Evolutionary conservation across 2,888 invertebrate genomes (phyloP), one percentile per base, ranked within the genome.

Genomic region (Syrphus vitripennis): DNA sequence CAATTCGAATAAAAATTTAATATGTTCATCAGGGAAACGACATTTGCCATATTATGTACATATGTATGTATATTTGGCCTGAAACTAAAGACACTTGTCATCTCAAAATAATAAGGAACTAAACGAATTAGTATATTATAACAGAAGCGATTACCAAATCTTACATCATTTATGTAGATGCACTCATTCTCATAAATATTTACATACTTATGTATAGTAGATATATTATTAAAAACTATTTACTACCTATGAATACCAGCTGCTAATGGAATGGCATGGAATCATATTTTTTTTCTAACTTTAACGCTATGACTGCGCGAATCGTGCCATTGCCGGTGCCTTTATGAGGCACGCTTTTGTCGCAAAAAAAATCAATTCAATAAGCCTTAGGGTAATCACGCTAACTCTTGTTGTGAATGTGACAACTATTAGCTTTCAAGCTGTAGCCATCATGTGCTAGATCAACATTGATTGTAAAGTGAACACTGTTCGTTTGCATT

Each of bases 261-360:
- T 50, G 10, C 26, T 50, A 6, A 21, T 50, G 24, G 14, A 50
- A 50, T 14, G 21, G 16, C 37, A 19, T 14, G 21, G 16, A 26
- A 19, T 7, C 19, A 45, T 42, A 24, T n/a, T 29, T 26, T 59
- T 19, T 9, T 14, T 37, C 34, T 21, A 24, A 67, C 16, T 55
- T 67, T 29, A 37, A 61, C 50, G 61, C 31, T 61, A 26, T 40
- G 55, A 48, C 48, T 65, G 50, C 55, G 55, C 40, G 55, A 71
- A 37, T 80, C 83, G 71, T 80, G 76, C 70, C 48, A 79, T 48
- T 75, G 79, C 71, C 67, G 71, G 75, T 69, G 65, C 40, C 74
- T 80, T 65, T 80, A 72, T 76, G 81, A 59, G 40, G 65, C 84
- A 84, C 75, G 72, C 76, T 84, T 75, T 80, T 31, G 69, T 83